These are phyloP conservation scores for Silurus lanzhouensis DNA, from an alignment of 2,797 vertebrate species.

Conservation along the genomic window DNA sequence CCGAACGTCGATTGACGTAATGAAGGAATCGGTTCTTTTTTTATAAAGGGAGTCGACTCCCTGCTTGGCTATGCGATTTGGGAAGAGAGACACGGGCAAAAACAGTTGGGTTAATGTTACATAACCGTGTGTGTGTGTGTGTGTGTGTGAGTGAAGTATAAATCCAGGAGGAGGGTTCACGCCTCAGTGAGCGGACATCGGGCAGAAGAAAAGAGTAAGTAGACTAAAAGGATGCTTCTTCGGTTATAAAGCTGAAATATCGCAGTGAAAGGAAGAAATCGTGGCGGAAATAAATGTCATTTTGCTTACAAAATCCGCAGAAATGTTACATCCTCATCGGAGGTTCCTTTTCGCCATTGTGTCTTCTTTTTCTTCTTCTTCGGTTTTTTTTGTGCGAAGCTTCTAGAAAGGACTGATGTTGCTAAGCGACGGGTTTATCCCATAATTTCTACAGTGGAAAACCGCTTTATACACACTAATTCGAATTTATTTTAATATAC, in stretches of 20 bases:
- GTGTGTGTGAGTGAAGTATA: neutral
- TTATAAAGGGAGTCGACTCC: neutral
- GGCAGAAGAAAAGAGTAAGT: neutral
- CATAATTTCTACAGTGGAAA: neutral
- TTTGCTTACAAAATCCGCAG: neutral
- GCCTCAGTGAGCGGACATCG: slow-evolving; percentile 2
- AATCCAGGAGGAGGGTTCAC: neutral
- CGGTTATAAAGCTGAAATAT: neutral
- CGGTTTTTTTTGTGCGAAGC: neutral
- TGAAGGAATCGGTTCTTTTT: neutral
- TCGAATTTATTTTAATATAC: neutral
- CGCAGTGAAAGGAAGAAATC: too few relatives aligned
- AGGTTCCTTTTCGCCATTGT: neutral
- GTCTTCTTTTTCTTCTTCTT: neutral
- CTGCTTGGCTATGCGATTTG: neutral
- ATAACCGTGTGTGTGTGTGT: slow-evolving; percentile 12
- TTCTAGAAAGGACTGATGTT: slow-evolving; percentile 11
- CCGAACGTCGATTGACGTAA: neutral
- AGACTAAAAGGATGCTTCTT: neutral
- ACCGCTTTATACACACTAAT: neutral
- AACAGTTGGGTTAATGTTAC: neutral
- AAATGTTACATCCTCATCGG: neutral
- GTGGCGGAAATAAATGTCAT: neutral
- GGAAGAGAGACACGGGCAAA: neutral
- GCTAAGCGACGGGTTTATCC: neutral